Percentiles rank a stretch among this genome's conserved stretches.
These are phyloP conservation scores for Hippolais icterina DNA, from an alignment of 2,113 vertebrate species.

Conservation along the genomic window DNA sequence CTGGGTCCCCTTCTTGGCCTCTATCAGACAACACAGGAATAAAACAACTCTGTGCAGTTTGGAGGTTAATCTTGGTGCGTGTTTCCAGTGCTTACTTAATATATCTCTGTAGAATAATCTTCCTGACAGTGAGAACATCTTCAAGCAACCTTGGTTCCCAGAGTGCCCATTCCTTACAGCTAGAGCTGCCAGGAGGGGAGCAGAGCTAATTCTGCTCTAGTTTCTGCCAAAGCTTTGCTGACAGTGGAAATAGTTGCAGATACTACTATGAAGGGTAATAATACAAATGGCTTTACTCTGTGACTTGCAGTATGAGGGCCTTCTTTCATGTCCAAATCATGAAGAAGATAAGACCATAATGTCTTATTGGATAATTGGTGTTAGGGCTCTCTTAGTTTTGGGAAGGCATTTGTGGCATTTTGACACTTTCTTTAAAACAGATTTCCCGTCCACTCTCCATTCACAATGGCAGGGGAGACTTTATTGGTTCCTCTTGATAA, in stretches of 20 bases:
- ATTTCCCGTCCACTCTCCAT: not conserved
- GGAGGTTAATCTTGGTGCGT: not conserved
- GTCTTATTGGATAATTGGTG: not conserved
- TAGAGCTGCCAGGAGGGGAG: not conserved
- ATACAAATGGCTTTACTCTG: rapidly evolving
- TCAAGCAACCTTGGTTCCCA: not conserved
- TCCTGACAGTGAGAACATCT: not conserved
- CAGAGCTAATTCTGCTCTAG: not conserved
- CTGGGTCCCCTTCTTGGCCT: not conserved
- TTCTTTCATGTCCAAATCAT: not conserved
- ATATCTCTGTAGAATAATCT: not conserved
- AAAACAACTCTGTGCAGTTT: not conserved
- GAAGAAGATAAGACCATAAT: not conserved
- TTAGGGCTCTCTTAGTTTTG: not conserved
- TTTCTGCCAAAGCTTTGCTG: not conserved
- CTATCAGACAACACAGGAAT: not conserved
- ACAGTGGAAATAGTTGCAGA: not conserved
- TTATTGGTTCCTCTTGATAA: not conserved
- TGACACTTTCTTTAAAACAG: not conserved
- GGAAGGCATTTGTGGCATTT: not conserved
- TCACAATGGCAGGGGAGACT: not conserved
- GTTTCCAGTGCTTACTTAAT: not conserved
- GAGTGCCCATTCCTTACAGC: not conserved
- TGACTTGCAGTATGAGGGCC: rapidly evolving
- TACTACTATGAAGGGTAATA: not conserved